Evolutionary conservation across 2,888 invertebrate species (phyloP).

Genomic region (Archips crataeganus): DNA sequence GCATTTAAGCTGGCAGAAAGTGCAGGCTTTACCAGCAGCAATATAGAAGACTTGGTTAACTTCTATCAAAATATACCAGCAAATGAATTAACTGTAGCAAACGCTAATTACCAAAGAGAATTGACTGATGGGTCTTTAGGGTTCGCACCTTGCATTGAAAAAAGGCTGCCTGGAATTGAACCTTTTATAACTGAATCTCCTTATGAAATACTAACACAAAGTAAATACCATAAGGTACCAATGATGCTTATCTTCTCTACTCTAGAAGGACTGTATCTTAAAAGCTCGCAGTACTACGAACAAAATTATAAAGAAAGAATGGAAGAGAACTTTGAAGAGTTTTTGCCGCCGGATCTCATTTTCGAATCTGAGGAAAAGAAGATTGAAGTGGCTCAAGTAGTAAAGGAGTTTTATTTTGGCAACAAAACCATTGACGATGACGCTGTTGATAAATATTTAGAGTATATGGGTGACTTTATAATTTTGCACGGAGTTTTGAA

Average conservation of each 20-base stretch:
- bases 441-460: slow-evolving; percentile 5
- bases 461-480: slow-evolving; percentile 19
- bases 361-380: slow-evolving; percentile 17
- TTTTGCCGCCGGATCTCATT: slow-evolving; percentile 17
- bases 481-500: slow-evolving; percentile 22
- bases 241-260: slow-evolving; percentile 20
- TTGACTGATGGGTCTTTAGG: slow-evolving; percentile 24
- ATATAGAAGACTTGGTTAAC: slow-evolving; percentile 43
- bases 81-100: slow-evolving; percentile 16
- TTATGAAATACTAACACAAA: slow-evolving; percentile 34
- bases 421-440: neutral
- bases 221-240: slow-evolving; percentile 16
- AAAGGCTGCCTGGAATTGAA: slow-evolving; percentile 42
- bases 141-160: slow-evolving; percentile 48
- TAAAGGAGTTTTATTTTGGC: slow-evolving; percentile 23
- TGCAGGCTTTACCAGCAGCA: slow-evolving; percentile 51
- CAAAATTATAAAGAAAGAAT: slow-evolving; percentile 4
- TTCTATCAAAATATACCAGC: slow-evolving; percentile 15
- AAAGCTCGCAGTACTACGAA: slow-evolving; percentile 11
- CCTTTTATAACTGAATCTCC: slow-evolving; percentile 46
- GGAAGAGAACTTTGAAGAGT: slow-evolving; percentile 12
- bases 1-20: slow-evolving; percentile 51
- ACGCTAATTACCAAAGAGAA: neutral
- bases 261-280: slow-evolving; percentile 22
- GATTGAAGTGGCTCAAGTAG: slow-evolving; percentile 6